Evolutionary conservation across 2,797 vertebrate genomes (phyloP).

Genomic region (Cuculus canorus): DNA sequence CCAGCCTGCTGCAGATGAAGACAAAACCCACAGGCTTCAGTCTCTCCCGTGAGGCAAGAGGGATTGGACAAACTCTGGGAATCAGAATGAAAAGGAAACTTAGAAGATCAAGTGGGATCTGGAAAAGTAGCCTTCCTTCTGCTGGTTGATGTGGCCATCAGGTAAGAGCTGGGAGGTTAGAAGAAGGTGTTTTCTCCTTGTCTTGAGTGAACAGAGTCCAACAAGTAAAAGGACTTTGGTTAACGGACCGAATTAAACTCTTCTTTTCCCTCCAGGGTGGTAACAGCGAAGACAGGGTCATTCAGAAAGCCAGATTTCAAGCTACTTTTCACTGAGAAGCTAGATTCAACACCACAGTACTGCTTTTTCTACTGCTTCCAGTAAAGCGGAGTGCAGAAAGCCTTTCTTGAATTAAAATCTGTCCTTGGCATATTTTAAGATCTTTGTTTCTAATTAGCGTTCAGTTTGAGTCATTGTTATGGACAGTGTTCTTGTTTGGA

Average conservation of each 20-base stretch:
- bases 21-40: neutral
- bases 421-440: neutral
- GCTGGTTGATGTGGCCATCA: neutral
- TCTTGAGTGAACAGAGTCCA: neutral
- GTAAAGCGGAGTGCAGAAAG: neutral
- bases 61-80: neutral
- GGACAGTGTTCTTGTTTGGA: constrained; percentile 1
- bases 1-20: neutral
- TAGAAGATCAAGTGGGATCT: neutral
- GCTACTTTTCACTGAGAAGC: neutral
- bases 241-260: neutral
- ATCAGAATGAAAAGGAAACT: neutral
- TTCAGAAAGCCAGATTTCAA: neutral
- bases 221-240: neutral
- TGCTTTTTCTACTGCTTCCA: neutral
- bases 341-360: neutral
- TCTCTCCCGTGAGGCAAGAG: neutral
- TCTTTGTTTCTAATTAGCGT: neutral
- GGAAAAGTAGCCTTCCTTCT: neutral
- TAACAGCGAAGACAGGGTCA: neutral
- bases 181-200: neutral
- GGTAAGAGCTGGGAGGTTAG: neutral
- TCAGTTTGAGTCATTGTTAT: neutral
- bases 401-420: neutral
- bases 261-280: neutral